A percentile compares a stretch with the other conserved stretches of the same genome.
Conservation (phyloP, 2,113 vertebrate species). For the Nothobranchius kuhntae region DNA sequence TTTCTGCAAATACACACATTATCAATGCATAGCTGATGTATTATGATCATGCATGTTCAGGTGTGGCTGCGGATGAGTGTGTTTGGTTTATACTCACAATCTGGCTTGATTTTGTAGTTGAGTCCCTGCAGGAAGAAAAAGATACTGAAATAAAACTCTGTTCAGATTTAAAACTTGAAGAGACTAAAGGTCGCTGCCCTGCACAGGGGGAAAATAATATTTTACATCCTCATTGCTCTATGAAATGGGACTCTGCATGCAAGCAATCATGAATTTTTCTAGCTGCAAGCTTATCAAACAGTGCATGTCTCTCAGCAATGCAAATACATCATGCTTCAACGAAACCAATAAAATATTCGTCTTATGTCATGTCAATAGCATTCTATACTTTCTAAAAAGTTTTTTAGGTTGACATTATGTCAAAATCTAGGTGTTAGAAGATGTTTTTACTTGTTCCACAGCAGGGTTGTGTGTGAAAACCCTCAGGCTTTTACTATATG, state of each 20-base stretch:
- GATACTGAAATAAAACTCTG: neutral
- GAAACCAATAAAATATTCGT: too few species aligned
- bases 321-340: neutral
- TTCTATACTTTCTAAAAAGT: too few species aligned
- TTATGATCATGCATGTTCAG: neutral
- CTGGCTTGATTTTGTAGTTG: conserved; percentile 56
- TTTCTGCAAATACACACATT: neutral
- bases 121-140: conserved; percentile 65
- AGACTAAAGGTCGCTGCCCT: conserved; percentile 10
- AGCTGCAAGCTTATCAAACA: neutral
- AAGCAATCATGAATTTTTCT: neutral
- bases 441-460: too few species aligned
- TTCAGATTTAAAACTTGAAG: too few species aligned
- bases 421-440: too few species aligned
- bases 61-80: neutral
- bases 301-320: neutral
- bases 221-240: conserved; percentile 15
- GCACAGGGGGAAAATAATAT: neutral
- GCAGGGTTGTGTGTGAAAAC: too few species aligned
- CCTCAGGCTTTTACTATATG: too few species aligned
- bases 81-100: conserved; percentile 61
- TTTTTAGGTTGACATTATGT: too few species aligned
- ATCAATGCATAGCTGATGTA: neutral
- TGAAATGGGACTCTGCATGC: too few species aligned
- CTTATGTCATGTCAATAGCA: too few species aligned